Evolutionary conservation across 2,888 invertebrate genomes (phyloP).

Genomic region (Allolobophora icterica): DNA sequence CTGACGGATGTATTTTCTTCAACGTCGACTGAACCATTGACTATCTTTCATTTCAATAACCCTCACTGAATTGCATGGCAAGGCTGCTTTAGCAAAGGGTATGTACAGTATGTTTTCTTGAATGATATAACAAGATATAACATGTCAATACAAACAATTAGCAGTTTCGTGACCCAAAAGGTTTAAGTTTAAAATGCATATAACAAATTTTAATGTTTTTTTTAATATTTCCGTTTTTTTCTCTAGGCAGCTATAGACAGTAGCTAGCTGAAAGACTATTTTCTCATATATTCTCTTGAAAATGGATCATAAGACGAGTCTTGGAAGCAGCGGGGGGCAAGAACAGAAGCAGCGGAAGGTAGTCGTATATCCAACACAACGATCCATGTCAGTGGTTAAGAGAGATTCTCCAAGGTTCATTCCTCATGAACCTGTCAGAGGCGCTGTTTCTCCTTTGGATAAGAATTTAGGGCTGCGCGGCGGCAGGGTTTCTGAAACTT

Average conservation of each 20-base stretch:
- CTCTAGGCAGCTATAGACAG: background rate
- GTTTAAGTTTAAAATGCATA: too few relatives aligned
- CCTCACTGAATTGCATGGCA: background rate
- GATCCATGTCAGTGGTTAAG: background rate
- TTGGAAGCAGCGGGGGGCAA: background rate
- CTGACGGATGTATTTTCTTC: too few relatives aligned
- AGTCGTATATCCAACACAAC: constrained; percentile 18
- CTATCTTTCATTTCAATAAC: background rate
- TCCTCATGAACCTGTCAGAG: constrained; percentile 41
- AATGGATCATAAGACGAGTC: constrained; percentile 6
- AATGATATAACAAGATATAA: too few relatives aligned
- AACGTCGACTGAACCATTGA: background rate
- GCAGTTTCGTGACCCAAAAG: too few relatives aligned
- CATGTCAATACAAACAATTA: too few relatives aligned
- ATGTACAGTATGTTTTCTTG: background rate
- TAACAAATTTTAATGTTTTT: too few relatives aligned
- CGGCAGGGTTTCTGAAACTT: background rate
- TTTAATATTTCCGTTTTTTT: background rate
- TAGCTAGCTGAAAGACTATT: background rate
- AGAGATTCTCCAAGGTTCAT: constrained; percentile 35
- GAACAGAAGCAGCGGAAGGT: background rate
- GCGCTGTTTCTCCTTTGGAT: constrained; percentile 37
- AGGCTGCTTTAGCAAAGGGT: background rate
- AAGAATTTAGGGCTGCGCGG: background rate
- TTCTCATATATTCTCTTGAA: background rate